Base-by-base conservation (phyloP, 2,888 invertebrate species). In the Acrocyrtus sp. region DNA sequence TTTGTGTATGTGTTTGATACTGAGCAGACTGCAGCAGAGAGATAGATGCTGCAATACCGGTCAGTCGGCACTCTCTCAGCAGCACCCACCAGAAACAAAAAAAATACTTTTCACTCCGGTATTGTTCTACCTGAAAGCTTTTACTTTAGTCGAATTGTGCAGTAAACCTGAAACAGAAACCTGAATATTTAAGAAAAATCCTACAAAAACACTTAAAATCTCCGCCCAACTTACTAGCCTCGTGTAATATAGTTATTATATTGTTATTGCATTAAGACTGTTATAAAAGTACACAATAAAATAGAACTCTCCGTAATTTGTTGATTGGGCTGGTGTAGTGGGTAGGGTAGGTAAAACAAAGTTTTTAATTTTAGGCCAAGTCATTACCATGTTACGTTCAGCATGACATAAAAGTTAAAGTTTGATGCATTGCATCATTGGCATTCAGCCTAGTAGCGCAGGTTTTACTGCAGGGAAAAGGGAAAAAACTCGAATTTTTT, bases 111-210 rank as follows among this genome's bases (percentile, higher is more conserved):
- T 61, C n/a, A n/a, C 41, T 61, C 17, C 26, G 22, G 22, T 24
- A 58, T 27, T 47, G 50, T 50, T 24, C 26, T 34, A 34, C 61
- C 29, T 1, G 45, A 60, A 17, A 15, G n/a, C 19, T 21, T 2
- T 15, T 41, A 26, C 61, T 27, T n/a, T n/a, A n/a, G n/a, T n/a
- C n/a, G n/a, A n/a, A n/a, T 2, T 51, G 45, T 21, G 19, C 56
- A 51, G 39, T 43, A 45, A 63, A 63, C 63, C 63, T 63, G 54
- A 63, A 63, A 63, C 63, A 54, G 47, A 63, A 63, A 63, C 63
- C 63, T 63, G 63, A 53, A n/a, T n/a, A n/a, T n/a, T n/a, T n/a
- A n/a, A n/a, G n/a, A n/a, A n/a, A n/a, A n/a, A n/a, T n/a, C n/a
- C n/a, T n/a, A n/a, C n/a, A n/a, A n/a, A n/a, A n/a, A n/a, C n/a